These are phyloP conservation scores for Drosophila jambulina DNA, from an alignment of 1,140 invertebrate genomes.

Conservation along the genomic window DNA sequence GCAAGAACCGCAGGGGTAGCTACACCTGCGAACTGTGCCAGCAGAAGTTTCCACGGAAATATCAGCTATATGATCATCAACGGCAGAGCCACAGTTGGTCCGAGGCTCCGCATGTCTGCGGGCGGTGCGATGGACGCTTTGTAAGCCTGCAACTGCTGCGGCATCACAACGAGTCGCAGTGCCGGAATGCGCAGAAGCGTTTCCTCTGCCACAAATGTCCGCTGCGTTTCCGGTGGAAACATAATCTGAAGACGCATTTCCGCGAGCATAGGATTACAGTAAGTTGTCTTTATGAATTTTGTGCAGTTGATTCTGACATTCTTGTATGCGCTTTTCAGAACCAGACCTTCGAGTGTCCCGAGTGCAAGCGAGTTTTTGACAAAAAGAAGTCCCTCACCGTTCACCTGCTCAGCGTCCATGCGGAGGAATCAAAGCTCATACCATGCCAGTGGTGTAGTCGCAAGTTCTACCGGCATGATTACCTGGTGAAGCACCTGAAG, in stretches of 20 bases:
- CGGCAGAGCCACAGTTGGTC: slow-evolving; percentile 62
- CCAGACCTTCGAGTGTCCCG: slow-evolving; percentile 84
- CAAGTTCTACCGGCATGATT: slow-evolving; percentile 86
- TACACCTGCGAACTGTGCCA: slow-evolving; percentile 85
- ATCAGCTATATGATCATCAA: slow-evolving; percentile 77
- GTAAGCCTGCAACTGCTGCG: slow-evolving; percentile 66
- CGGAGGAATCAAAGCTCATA: slow-evolving; percentile 82
- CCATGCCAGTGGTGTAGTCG: slow-evolving; percentile 86
- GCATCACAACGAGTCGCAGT: slow-evolving; percentile 74
- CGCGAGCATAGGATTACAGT: slow-evolving; percentile 69
- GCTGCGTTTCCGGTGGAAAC: slow-evolving; percentile 77
- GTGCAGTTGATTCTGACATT: not conserved
- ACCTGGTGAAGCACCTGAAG: slow-evolving; percentile 77
- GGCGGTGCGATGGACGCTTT: slow-evolving; percentile 71
- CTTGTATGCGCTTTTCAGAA: slow-evolving; percentile 37
- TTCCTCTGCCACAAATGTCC: slow-evolving; percentile 78
- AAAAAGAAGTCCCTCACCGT: slow-evolving; percentile 86
- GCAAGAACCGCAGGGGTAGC: slow-evolving; percentile 25
- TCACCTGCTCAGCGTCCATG: slow-evolving; percentile 85
- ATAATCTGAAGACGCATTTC: slow-evolving; percentile 72
- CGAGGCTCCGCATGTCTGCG: slow-evolving; percentile 78
- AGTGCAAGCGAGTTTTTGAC: slow-evolving; percentile 85
- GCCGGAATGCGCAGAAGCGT: slow-evolving; percentile 73
- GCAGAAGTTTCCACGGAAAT: slow-evolving; percentile 83
- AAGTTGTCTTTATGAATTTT: not conserved